phyloP scores from a whole-genome alignment of 2,888 invertebrate species.

The Peribatodes rhomboidaria region DNA sequence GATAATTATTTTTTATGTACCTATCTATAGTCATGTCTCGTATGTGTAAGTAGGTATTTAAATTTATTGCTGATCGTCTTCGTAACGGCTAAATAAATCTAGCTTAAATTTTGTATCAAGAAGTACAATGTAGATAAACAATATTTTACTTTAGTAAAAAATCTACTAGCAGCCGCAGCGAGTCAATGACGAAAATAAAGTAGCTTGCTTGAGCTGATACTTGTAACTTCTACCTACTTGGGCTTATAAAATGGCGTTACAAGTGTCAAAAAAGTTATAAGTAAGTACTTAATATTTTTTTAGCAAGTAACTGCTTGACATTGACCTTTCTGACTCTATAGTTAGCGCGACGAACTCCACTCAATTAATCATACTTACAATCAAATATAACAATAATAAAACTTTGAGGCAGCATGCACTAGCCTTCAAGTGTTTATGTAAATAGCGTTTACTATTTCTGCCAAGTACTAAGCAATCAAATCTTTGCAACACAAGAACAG shows the following conservation, averaged over 20 bases:
- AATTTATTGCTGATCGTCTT: no score
- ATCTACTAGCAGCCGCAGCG: no score
- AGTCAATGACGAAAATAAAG: no score
- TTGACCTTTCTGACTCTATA: slow-evolving; percentile 46
- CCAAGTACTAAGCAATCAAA: neutral
- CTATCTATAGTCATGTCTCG: no score
- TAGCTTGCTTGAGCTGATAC: neutral
- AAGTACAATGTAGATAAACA: no score
- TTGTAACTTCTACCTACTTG: neutral
- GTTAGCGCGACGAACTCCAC: slow-evolving; percentile 34
- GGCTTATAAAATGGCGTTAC: neutral
- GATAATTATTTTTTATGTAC: no score
- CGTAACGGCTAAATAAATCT: no score
- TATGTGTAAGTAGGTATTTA: no score
- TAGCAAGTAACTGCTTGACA: slow-evolving; percentile 29
- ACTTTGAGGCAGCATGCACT: neutral
- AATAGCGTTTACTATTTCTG: neutral
- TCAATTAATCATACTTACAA: slow-evolving; percentile 36
- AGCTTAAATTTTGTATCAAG: no score
- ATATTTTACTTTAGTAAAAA: no score
- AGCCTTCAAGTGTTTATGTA: neutral
- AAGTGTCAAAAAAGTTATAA: slow-evolving; percentile 17
- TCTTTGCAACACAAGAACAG: neutral
- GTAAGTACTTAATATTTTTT: slow-evolving; percentile 3
- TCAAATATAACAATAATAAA: slow-evolving; percentile 12